phyloP scores from a whole-genome alignment of 1,140 invertebrate genomes.

The Cryptotermes secundus region DNA sequence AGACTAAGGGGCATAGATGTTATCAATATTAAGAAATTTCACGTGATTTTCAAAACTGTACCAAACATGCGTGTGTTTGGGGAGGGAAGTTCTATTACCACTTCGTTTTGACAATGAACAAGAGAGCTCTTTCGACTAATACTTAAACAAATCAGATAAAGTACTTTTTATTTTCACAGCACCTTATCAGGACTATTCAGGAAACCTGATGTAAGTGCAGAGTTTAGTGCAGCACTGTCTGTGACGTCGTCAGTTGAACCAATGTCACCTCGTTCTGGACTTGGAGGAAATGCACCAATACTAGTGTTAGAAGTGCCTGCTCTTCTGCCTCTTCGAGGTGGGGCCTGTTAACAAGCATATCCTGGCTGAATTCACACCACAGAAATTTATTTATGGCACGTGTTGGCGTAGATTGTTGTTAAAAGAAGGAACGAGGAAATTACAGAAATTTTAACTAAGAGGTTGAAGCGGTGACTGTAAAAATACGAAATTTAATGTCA shows the following conservation, averaged over 20 bases:
- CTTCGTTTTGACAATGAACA: too few species aligned
- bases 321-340: constrained; percentile 7
- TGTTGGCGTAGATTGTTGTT: too few species aligned
- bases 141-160: too few species aligned
- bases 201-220: background rate
- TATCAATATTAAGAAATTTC: background rate
- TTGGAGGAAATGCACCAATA: background rate
- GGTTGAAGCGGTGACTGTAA: too few species aligned
- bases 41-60: background rate
- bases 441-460: too few species aligned
- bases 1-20: background rate
- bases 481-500: too few species aligned
- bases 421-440: too few species aligned
- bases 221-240: constrained; percentile 18
- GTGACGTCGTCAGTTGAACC: background rate
- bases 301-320: background rate
- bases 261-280: background rate
- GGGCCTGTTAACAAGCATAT: background rate
- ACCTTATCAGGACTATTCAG: background rate
- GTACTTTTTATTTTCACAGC: background rate
- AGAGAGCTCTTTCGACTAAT: too few species aligned
- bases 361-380: too few species aligned
- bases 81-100: too few species aligned
- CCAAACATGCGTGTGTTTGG: too few species aligned
- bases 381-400: too few species aligned